These are phyloP conservation scores for Melinopterus prodromus DNA, from an alignment of 2,888 invertebrate genomes.

Conservation along the genomic window DNA sequence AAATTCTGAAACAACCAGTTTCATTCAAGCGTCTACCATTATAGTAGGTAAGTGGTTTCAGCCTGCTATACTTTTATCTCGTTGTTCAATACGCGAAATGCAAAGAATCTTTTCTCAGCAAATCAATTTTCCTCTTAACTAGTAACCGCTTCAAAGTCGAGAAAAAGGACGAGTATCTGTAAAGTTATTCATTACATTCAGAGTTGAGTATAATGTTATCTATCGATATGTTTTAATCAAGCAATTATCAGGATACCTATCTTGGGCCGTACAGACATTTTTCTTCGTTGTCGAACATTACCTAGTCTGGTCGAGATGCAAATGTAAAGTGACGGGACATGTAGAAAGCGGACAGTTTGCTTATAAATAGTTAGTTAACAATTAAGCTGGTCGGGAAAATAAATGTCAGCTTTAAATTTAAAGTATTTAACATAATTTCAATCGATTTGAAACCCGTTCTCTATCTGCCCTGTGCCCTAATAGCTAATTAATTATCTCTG, in stretches of 20 bases:
- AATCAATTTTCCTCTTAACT: no score
- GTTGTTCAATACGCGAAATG: background rate
- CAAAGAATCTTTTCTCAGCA: background rate
- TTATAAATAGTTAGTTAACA: slow-evolving; percentile 4
- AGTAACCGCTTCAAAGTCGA: background rate
- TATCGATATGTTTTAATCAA: background rate
- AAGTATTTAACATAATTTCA: background rate
- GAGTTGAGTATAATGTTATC: background rate
- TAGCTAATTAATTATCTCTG: slow-evolving; percentile 4
- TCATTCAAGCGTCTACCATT: background rate
- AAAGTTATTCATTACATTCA: background rate
- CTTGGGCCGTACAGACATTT: background rate
- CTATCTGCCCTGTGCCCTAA: background rate
- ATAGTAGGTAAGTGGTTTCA: background rate
- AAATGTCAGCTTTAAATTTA: background rate
- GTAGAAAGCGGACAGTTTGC: background rate
- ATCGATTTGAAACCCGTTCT: background rate
- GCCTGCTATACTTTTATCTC: background rate
- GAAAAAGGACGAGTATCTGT: background rate
- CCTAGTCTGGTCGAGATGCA: background rate
- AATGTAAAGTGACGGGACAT: background rate
- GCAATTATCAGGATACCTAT: background rate
- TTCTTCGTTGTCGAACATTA: background rate
- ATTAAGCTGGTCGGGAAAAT: background rate
- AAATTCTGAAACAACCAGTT: background rate